phyloP scores from a whole-genome alignment of 1,140 invertebrate genomes.

The Sycophila sp. region DNA sequence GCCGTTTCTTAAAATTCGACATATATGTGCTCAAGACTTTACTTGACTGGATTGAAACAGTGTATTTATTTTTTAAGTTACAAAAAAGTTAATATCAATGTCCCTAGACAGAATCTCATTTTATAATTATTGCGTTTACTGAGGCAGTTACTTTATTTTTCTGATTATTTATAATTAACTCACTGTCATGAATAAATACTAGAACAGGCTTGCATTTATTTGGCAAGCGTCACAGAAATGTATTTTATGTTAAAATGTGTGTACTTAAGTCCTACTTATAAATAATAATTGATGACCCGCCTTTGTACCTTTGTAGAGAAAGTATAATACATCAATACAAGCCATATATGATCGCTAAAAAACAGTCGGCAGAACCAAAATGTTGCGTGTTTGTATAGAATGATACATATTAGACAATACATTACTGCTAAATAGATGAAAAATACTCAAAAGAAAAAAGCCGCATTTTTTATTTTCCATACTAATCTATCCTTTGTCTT shows the following conservation, averaged over 20 bases:
- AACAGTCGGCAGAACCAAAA: conserved; percentile 55
- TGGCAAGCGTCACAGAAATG: conserved; percentile 20
- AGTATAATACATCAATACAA: conserved; percentile 40
- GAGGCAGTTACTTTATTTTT: background rate
- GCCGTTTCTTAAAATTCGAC: too few relatives aligned
- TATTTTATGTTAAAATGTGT: conserved; percentile 38
- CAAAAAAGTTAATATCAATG: background rate
- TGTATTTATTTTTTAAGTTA: background rate
- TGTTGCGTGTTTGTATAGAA: conserved; percentile 63
- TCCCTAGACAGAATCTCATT: background rate
- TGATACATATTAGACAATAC: conserved; percentile 48
- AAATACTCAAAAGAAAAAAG: conserved; percentile 45
- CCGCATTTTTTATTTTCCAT: conserved; percentile 15
- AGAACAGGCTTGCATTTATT: background rate
- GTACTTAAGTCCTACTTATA: conserved; percentile 34
- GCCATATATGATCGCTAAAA: conserved; percentile 47
- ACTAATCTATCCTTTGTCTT: background rate
- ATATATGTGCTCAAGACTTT: background rate
- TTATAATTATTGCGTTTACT: background rate
- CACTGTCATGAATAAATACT: background rate
- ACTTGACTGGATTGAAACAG: background rate
- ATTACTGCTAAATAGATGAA: conserved; percentile 58
- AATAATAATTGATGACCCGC: conserved; percentile 34
- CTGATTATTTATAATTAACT: background rate
- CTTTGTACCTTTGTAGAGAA: conserved; percentile 54